Conservation (phyloP, 2,888 invertebrate genomes). For the Strigamia crassipes region DNA sequence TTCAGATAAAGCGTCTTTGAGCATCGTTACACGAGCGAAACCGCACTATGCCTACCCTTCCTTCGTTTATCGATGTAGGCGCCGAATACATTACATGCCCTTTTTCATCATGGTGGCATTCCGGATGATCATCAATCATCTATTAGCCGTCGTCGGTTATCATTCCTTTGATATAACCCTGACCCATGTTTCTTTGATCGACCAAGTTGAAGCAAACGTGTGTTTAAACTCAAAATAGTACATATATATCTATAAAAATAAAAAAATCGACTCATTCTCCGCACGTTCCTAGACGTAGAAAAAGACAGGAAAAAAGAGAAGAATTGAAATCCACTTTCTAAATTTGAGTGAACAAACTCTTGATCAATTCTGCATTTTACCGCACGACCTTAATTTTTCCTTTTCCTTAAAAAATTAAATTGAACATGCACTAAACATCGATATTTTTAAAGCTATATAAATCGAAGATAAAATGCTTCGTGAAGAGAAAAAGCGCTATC, state of each 20-base stretch:
- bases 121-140: constrained; percentile 22
- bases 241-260: no score
- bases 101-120: not conserved
- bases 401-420: not conserved
- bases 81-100: not conserved
- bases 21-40: no score
- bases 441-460: not conserved
- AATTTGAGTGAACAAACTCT: not conserved
- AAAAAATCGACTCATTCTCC: constrained; percentile 7
- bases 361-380: constrained; percentile 10
- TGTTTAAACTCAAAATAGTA: constrained; percentile 18
- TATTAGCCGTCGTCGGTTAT: not conserved
- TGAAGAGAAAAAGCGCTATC: not conserved
- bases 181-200: constrained; percentile 20
- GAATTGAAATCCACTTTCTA: constrained; percentile 32
- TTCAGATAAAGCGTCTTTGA: not conserved
- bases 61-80: not conserved
- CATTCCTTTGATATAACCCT: constrained; percentile 2
- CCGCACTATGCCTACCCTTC: no score
- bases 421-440: not conserved
- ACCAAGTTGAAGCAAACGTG: constrained; percentile 20
- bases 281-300: not conserved
- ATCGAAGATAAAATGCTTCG: not conserved
- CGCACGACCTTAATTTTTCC: not conserved
- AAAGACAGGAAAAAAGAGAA: not conserved